Evolutionary conservation across 2,888 invertebrate genomes (phyloP).

Genomic region (Choreutis nemorana): DNA sequence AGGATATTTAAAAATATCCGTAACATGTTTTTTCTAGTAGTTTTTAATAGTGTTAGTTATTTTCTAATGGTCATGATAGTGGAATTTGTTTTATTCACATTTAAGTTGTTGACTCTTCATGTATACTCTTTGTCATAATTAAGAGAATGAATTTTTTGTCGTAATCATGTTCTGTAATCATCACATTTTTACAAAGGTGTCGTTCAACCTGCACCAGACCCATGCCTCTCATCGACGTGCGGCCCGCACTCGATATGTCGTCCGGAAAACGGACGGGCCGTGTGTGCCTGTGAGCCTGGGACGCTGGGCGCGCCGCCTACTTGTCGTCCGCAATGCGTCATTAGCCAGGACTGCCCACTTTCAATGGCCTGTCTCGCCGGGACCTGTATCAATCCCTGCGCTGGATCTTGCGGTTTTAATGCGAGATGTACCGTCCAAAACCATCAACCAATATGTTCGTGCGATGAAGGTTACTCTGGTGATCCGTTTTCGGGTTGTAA

Average conservation of each 20-base stretch:
- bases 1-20: no score
- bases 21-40: no score
- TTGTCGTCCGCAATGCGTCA: slow-evolving; percentile 80
- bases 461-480: slow-evolving; percentile 77
- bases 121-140: no score
- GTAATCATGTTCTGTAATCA: neutral
- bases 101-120: no score
- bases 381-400: slow-evolving; percentile 79
- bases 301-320: slow-evolving; percentile 82
- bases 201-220: slow-evolving; percentile 45
- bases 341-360: slow-evolving; percentile 80
- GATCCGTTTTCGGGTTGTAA: slow-evolving; percentile 82
- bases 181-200: neutral
- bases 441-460: slow-evolving; percentile 79
- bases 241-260: slow-evolving; percentile 72
- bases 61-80: no score
- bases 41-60: no score
- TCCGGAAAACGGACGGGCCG: slow-evolving; percentile 69
- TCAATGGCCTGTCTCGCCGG: slow-evolving; percentile 75
- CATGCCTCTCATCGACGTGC: slow-evolving; percentile 75
- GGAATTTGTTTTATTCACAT: no score
- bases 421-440: slow-evolving; percentile 77
- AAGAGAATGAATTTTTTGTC: no score
- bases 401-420: slow-evolving; percentile 79
- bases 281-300: slow-evolving; percentile 76